Base-by-base conservation (phyloP, 2,797 vertebrate genomes). In the Arnoldichthys spilopterus region DNA sequence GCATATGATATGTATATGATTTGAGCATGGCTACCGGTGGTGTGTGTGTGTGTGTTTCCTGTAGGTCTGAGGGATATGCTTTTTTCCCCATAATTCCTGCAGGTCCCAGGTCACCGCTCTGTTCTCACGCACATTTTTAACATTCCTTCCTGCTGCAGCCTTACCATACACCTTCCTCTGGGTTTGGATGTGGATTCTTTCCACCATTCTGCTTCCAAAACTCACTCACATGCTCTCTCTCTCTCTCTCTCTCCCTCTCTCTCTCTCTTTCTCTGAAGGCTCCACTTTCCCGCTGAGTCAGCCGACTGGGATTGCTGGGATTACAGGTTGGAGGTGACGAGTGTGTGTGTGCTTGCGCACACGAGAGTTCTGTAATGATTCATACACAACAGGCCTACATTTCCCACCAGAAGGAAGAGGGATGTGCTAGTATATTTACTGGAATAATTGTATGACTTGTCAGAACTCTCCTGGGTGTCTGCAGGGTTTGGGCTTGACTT, bases 91-190 rank as follows among this genome's bases (percentile, higher is more conserved):
- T 93, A 92, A 93, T 93, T 94, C 92, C 91, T 92, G 90, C 89
- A 93, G 92, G 91, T 94, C 93, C 93, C 92, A 88, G 93, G 93
- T 94, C 93, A 94, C 90, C 86, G 90, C 91, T 91, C 84, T 68
- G 91, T 93, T 94, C 93, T 94, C 93, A 94, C 92, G 90, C 92
- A 93, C 92, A 94, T 93, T 90, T 93, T 93, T 93, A 88, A 89
- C 91, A 94, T 94, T 94, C 92, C 91, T 94, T 94, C 92, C 91
- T 87, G 88, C 87, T 82, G 92, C 91, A 90, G 91, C 91, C 92
- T 93, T 90, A 93, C 92, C 92, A 92, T 93, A 93, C 92, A 94
- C 93, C 93, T 94, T 94, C 92, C 91, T 92, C 91, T 90, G 93
- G 93, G 89, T 93, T 93, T 94, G 92, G 91, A 92, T 90, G 72